These are phyloP conservation scores for Carabus problematicus DNA, from an alignment of 2,888 invertebrate genomes.

Conservation along the genomic window DNA sequence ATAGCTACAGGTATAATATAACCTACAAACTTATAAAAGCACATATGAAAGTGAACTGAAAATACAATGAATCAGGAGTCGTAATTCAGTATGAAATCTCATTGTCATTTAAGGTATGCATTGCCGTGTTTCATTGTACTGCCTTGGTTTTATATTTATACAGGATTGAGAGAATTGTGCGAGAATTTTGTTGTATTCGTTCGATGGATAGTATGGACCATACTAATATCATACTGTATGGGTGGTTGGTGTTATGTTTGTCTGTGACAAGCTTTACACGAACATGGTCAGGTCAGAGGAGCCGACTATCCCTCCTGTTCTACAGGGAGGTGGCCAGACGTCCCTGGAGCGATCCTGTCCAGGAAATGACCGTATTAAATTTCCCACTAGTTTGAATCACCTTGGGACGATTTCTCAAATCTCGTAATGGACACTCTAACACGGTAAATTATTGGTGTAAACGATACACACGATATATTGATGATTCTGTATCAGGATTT, in stretches of 20 bases:
- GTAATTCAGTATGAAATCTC: not conserved
- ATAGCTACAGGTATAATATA: no score
- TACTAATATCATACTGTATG: no score
- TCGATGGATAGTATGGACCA: no score
- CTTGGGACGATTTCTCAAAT: constrained; percentile 35
- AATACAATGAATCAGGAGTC: not conserved
- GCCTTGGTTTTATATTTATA: not conserved
- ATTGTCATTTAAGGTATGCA: not conserved
- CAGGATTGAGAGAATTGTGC: no score
- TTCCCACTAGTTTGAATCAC: constrained; percentile 32
- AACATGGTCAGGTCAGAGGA: not conserved
- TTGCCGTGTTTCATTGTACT: no score
- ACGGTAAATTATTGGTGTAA: constrained; percentile 32
- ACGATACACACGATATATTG: constrained; percentile 33
- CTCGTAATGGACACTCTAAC: constrained; percentile 1
- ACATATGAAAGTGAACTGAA: not conserved
- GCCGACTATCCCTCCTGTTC: not conserved
- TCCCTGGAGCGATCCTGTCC: constrained; percentile 16
- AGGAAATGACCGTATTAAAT: constrained; percentile 39
- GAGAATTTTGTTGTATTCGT: no score
- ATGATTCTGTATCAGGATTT: constrained; percentile 38
- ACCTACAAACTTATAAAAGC: no score
- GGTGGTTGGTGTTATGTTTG: not conserved
- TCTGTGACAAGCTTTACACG: not conserved
- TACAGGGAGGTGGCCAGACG: not conserved